Percentiles rank a stretch among this genome's conserved stretches.
phyloP scores from a whole-genome alignment of 2,888 invertebrate genomes.

The Chloroclystis v-ata region DNA sequence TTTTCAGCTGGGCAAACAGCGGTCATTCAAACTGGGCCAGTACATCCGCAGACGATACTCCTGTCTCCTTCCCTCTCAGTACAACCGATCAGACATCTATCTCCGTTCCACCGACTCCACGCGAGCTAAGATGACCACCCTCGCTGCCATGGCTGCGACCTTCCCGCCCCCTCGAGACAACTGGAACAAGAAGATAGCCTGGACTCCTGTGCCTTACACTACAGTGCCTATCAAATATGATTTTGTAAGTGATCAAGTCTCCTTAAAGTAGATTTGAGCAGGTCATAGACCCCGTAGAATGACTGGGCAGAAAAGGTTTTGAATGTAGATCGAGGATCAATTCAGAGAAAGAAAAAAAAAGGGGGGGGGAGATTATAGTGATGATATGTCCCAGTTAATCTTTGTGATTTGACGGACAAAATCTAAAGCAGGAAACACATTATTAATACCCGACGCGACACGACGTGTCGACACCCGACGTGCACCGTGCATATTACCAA shows the following conservation, averaged over 20 bases:
- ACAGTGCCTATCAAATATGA: conserved; percentile 43
- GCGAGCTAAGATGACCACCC: conserved; percentile 47
- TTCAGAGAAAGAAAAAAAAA: too few relatives aligned
- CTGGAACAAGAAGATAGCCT: conserved; percentile 40
- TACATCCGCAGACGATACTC: conserved; percentile 39
- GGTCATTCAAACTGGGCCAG: conserved; percentile 37
- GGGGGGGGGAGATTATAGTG: too few relatives aligned
- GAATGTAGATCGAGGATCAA: too few relatives aligned
- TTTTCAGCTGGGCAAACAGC: conserved; percentile 36
- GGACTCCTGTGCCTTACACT: conserved; percentile 47
- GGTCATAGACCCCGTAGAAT: too few relatives aligned
- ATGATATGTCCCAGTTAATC: too few relatives aligned
- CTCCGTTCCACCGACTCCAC: conserved; percentile 50
- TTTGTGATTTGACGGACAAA: too few relatives aligned
- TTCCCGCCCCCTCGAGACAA: conserved; percentile 32
- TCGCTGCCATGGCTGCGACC: conserved; percentile 42
- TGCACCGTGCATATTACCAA: too few relatives aligned
- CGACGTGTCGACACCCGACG: too few relatives aligned
- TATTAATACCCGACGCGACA: too few relatives aligned
- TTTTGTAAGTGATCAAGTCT: conserved; percentile 37
- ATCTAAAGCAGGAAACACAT: too few relatives aligned
- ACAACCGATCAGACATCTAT: conserved; percentile 48
- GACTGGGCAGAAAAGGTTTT: too few relatives aligned
- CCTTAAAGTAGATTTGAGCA: too few relatives aligned
- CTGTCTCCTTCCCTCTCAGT: conserved; percentile 35